Evolutionary conservation across 2,888 invertebrate species (phyloP), one percentile per base, ranked within the genome.

Genomic region (Halictus ligatus): DNA sequence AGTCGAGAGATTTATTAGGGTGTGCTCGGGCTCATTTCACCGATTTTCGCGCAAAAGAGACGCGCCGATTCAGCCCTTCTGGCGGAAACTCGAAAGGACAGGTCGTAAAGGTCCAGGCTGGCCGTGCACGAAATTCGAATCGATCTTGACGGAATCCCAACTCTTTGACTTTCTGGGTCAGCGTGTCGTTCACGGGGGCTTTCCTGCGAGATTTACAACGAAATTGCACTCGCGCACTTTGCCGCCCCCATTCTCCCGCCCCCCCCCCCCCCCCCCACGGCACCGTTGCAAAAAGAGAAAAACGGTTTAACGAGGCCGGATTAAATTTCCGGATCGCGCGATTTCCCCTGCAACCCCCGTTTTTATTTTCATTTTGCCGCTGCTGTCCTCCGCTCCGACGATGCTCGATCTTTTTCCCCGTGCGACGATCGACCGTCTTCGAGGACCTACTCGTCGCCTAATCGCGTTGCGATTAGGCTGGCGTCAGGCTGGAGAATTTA

Each of bases 121-220:
- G 67, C 72, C 80, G 87, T 85, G 88, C 84, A 86, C 89, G 88
- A 90, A 91, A 91, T 91, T 91, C 91, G 87, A 86, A 92, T 93
- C 89, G 90, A 90, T 90, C 88, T 88, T 85, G 84, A 89, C 80
- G 80, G 78, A 81, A 85, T 80, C 75, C 87, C 83, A 92, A 92
- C 90, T 90, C 93, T 92, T 93, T 89, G 87, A 88, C 89, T 92
- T 92, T 92, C 86, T 93, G 88, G 93, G 93, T 93, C 92, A 93
- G 87, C 92, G 90, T 91, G 92, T 86, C 91, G 90, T 86, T 85
- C 80, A 88, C 88, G 88, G 85, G 82, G 78, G 78, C 78, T 83
- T 80, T 78, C 78, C 81, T 46, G 75, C 81, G 88, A 88, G 88
- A 88, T 88, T 88, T 88, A 88, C 88, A 88, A 88, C 88, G 88